Evolutionary conservation across 2,113 vertebrate species (phyloP).

Genomic region (Hucho hucho): DNA sequence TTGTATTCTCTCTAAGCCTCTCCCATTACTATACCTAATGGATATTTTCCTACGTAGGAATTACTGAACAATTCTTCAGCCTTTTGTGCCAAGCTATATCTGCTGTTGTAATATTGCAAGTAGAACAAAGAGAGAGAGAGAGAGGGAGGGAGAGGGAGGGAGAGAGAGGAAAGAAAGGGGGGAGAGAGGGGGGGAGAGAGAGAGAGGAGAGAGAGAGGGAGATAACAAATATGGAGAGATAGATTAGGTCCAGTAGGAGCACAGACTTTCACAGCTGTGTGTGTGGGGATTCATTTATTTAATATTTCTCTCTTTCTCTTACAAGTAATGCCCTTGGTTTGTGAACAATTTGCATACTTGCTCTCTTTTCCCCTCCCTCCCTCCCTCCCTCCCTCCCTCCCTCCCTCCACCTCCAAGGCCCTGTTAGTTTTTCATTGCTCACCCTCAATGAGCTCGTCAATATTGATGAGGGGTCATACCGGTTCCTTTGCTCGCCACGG

Average conservation of each 20-base stretch:
- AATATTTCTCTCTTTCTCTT: constrained; percentile 26
- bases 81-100: constrained; percentile 48
- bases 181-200: constrained; percentile 3
- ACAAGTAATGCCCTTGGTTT: constrained; percentile 65
- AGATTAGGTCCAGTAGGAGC: constrained; percentile 13
- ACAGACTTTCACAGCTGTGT: neutral
- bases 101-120: constrained; percentile 38
- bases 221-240: constrained; percentile 37
- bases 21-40: too few species aligned
- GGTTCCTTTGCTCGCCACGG: constrained; percentile 72
- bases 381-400: neutral
- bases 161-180: constrained; percentile 20
- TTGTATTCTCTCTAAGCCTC: neutral
- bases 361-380: constrained; percentile 31
- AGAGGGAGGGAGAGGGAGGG: constrained; percentile 18
- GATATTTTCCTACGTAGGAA: constrained; percentile 52
- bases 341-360: constrained; percentile 64
- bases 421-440: constrained; percentile 65
- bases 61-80: constrained; percentile 53
- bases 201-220: constrained; percentile 24
- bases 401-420: constrained; percentile 52
- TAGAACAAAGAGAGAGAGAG: constrained; percentile 16
- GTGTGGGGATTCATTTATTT: neutral
- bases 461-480: constrained; percentile 77
- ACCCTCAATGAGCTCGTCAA: constrained; percentile 80